These are phyloP conservation scores for Harpagoxenus sublaevis DNA, from an alignment of 2,888 invertebrate genomes.

Conservation along the genomic window DNA sequence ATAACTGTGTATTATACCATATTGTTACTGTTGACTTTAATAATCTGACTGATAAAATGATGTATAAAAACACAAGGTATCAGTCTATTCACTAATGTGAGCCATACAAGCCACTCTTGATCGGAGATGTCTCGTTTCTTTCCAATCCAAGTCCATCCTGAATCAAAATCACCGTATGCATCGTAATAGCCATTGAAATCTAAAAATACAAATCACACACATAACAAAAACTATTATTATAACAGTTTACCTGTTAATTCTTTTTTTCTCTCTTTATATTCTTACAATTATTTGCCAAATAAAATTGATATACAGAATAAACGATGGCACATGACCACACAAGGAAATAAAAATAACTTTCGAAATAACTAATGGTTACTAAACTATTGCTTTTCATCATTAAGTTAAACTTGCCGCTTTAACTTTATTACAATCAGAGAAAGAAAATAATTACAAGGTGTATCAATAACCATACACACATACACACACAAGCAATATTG, in stretches of 20 bases:
- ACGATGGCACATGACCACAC: constrained; percentile 88
- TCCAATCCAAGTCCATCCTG: constrained; percentile 88
- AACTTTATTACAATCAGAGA: neutral
- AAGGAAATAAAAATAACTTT: constrained; percentile 87
- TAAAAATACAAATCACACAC: constrained; percentile 74
- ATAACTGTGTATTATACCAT: constrained; percentile 73
- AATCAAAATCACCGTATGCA: constrained; percentile 87
- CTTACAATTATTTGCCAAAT: constrained; percentile 87
- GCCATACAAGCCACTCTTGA: constrained; percentile 91
- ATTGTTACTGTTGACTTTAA: constrained; percentile 75
- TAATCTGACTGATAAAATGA: constrained; percentile 87
- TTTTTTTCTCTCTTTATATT: neutral
- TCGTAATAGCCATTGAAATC: constrained; percentile 85
- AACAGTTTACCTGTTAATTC: neutral
- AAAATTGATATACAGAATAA: constrained; percentile 88
- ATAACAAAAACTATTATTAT: neutral
- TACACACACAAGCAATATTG: too few species aligned
- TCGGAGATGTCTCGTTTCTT: constrained; percentile 90
- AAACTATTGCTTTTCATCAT: constrained; percentile 45
- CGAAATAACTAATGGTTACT: constrained; percentile 75
- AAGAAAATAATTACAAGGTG: neutral
- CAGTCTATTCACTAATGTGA: constrained; percentile 87
- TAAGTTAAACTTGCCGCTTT: constrained; percentile 64
- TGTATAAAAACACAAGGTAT: constrained; percentile 88
- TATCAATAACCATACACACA: too few species aligned